Evolutionary conservation across 2,113 vertebrate species (phyloP), one percentile per base, ranked within the genome.

Genomic region (Chaenogobius annularis): DNA sequence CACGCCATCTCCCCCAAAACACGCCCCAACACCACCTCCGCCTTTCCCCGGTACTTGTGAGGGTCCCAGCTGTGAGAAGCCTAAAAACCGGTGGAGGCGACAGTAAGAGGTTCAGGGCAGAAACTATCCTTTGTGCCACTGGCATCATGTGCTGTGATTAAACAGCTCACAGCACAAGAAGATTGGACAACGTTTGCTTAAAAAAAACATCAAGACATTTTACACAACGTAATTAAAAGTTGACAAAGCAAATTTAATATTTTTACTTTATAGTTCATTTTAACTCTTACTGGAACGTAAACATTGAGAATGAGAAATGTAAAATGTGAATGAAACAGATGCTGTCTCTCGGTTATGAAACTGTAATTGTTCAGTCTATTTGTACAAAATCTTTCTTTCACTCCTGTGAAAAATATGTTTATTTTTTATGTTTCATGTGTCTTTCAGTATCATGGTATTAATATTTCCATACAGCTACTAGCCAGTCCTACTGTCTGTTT

Each of bases 41-140:
- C 85, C 94, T 77, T 83, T 93, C 72, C 14, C 86, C 70, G 83
- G 94, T 87, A 95, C 95, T 87, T 96, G 96, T 0, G 93, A 97
- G 47, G 85, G 94, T 76, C 94, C 94, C 0, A 93, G 92, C 63
- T 98, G 96, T 83, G 91, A 96, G 85, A 95, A 95, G 69, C 95
- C 96, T 86, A 95, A 95, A 91, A 99, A 98, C 84, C 96, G 94
- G 83, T 93, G 92, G 92, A 87, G 93, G 81, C 90, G 59, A 83
- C 91, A 94, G 55, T 93, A 83, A 93, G 77, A 70, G 73, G 67
- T 52, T 54, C 46, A 72, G 37, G 37, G 93, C 78, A 92, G 93
- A 31, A 40, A 40, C 31, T 19, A 61, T 61, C 13, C 59, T 63
- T 7, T 55, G 54, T 55, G 54, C 54, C 7, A n/a, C 20, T 40